These are phyloP conservation scores for Limulus polyphemus DNA, from an alignment of 2,888 invertebrate species.

Conservation along the genomic window DNA sequence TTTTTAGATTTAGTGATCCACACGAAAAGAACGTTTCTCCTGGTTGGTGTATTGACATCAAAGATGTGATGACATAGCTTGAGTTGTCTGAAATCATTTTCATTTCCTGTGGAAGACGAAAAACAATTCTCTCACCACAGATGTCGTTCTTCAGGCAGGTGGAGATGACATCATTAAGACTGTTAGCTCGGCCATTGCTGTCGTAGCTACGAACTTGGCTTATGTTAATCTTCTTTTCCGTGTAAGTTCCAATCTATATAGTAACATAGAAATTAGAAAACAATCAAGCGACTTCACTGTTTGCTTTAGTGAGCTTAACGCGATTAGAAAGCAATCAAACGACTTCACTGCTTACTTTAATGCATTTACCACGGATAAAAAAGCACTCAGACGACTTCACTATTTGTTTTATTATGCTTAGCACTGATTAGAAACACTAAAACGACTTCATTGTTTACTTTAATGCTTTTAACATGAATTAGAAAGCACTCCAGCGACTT, in stretches of 20 bases:
- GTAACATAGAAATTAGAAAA: no score
- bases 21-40: conserved; percentile 33
- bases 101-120: conserved; percentile 23
- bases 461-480: no score
- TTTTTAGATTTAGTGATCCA: conserved; percentile 32
- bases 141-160: conserved; percentile 12
- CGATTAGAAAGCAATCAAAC: no score
- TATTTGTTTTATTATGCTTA: no score
- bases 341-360: no score
- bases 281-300: no score
- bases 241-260: conserved; percentile 13
- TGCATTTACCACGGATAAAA: no score
- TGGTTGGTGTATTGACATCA: conserved; percentile 29
- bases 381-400: no score
- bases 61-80: conserved; percentile 28
- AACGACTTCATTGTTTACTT: no score
- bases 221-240: conserved; percentile 12
- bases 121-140: conserved; percentile 12
- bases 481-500: no score
- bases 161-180: conserved; percentile 8
- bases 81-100: conserved; percentile 26
- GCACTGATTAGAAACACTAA: no score
- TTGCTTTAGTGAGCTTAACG: no score
- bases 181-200: conserved; percentile 3
- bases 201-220: conserved; percentile 11